Percentiles rank a stretch among this genome's conserved stretches.
phyloP scores from a whole-genome alignment of 1,140 invertebrate genomes.

The Drosophila tropicalis region DNA sequence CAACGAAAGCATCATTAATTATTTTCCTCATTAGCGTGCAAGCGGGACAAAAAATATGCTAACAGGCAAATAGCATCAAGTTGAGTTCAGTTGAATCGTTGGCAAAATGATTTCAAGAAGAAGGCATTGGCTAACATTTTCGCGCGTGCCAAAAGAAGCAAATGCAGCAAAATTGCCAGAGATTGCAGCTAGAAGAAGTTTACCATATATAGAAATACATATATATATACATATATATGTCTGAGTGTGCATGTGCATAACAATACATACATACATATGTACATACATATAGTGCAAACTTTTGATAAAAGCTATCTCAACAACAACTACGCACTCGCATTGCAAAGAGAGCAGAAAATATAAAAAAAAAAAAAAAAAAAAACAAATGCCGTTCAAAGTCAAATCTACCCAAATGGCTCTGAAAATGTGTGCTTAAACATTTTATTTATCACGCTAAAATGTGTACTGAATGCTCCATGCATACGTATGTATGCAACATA shows the following conservation, averaged over 20 bases:
- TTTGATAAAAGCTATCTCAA: slow-evolving; percentile 56
- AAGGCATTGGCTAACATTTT: slow-evolving; percentile 39
- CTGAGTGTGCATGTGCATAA: slow-evolving; percentile 17
- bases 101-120: slow-evolving; percentile 35
- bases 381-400: slow-evolving; percentile 57
- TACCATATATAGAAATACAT: slow-evolving; percentile 2
- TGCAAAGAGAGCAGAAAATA: background rate
- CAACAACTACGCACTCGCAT: slow-evolving; percentile 28
- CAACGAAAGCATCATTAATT: slow-evolving; percentile 71
- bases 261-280: background rate
- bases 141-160: slow-evolving; percentile 72
- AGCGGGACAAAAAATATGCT: slow-evolving; percentile 34
- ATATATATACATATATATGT: slow-evolving; percentile 21
- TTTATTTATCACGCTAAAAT: slow-evolving; percentile 79
- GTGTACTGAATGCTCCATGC: slow-evolving; percentile 46
- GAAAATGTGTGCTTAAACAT: slow-evolving; percentile 79
- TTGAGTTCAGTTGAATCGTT: background rate
- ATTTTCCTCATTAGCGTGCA: slow-evolving; percentile 76
- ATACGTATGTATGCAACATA: slow-evolving; percentile 25
- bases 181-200: slow-evolving; percentile 54
- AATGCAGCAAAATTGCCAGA: slow-evolving; percentile 61
- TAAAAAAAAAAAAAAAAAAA: slow-evolving; percentile 10
- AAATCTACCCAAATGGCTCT: slow-evolving; percentile 72
- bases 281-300: slow-evolving; percentile 12
- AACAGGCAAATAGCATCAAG: slow-evolving; percentile 17